Evolutionary conservation across 1,140 invertebrate genomes (phyloP), one percentile per base, ranked within the genome.

Genomic region (Asbolus verrucosus): DNA sequence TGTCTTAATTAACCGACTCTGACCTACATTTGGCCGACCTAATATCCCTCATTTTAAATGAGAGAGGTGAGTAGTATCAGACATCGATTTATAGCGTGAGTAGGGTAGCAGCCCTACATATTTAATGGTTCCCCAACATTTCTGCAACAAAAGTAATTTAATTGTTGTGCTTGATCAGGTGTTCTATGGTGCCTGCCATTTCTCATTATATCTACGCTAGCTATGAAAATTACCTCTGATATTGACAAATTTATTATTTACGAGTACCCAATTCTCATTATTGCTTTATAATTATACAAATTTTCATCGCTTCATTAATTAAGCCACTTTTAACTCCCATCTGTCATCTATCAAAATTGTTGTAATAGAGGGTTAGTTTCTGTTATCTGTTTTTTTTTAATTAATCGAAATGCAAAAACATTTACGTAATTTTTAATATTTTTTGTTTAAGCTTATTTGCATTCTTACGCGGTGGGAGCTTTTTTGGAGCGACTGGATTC

Each of bases 161-260:
- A 63, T 63, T 63, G 61, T 63, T 41, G 33, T 41, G 19, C 14
- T 36, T 38, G 61, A 63, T 63, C 61, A 63, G 31, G 33, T 63
- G 33, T 63, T 63, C n/a, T 41, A 18, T 63, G 13, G 19, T 41
- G 33, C 19, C 33, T 63, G 59, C 38, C 38, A 63, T 63, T 63
- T 41, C 21, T 63, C 61, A 63, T 63, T 41, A 63, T 11, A 11
- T 5, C 16, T 14, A 39, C 19, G 33, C 15, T 8, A 41, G 24
- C 16, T 24, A 21, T 41, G 61, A 38, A 63, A 63, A 41, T 63
- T 41, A 41, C 21, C 16, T 38, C 1, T 24, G 36, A 62, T 63
- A 63, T 63, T 63, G 33, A 63, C 61, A 63, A 41, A 63, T 63
- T 63, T 41, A 63, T 63, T 63, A 63, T 63, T 62, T 62, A 36